Conservation (phyloP, 2,797 vertebrate species). For the Rousettus madagascariensis region DNA sequence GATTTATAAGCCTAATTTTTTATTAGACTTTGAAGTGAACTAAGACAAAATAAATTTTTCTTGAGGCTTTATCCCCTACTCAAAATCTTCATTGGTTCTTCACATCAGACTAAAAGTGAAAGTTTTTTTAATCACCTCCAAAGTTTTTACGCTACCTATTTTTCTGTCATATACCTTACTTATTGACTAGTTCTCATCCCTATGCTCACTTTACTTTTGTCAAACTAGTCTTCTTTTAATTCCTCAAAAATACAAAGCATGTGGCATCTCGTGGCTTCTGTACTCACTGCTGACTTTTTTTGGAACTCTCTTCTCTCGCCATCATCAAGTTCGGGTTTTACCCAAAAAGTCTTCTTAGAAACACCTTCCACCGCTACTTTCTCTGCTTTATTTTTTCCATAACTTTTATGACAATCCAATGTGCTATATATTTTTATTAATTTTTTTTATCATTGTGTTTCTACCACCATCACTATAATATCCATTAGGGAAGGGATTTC, state of each 20-base stretch:
- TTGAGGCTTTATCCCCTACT: background rate
- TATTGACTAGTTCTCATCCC: background rate
- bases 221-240: background rate
- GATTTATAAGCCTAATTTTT: background rate
- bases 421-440: background rate
- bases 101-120: background rate
- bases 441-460: background rate
- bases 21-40: background rate
- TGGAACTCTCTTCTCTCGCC: background rate
- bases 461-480: background rate
- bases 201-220: background rate
- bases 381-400: background rate
- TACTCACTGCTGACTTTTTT: background rate
- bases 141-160: background rate
- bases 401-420: background rate
- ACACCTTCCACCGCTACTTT: background rate
- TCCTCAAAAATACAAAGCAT: background rate
- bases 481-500: background rate
- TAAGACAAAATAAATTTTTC: constrained; percentile 8
- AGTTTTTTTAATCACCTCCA: background rate
- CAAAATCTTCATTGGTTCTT: background rate
- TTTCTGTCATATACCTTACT: background rate
- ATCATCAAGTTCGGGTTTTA: background rate
- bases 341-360: background rate
- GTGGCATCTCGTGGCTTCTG: background rate